Base-by-base conservation (phyloP, 2,797 vertebrate genomes). In the Vireo griseus region DNA sequence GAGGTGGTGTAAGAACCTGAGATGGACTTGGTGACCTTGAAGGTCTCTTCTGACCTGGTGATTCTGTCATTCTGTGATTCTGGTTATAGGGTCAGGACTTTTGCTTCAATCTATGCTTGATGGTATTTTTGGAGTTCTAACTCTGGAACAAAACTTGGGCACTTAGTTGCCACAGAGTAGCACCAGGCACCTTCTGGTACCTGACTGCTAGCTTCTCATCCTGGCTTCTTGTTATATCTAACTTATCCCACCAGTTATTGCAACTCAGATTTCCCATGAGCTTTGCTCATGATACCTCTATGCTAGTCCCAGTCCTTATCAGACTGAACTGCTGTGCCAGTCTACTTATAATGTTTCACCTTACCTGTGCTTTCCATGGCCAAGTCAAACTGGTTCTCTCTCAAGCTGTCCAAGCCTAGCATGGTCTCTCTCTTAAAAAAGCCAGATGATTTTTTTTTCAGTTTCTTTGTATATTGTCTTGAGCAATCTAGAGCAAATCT, bases 21-120 rank as follows among this genome's bases (percentile, higher is more conserved):
- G 14, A 24, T 55, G 21, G 54, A 33, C 21, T 33, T 6, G 0
- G 9, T 33, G n/a, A 16, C 22, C 21, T 33, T 24, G n/a, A 24
- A 33, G 14, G 21, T 24, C n/a, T 24, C 54, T 24, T 55, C n/a
- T 21, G 16, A 33, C 14, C 14, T 24, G n/a, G 21, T 16, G 14
- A 55, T 54, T 54, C 31, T 54, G 26, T 50, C 8, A 28, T 19
- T 18, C 48, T 50, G 51, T 54, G 12, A 54, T 54, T 84, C 62
- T 69, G 57, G 4, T 5, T 74, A 40, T 8, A 0, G 1, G 5
- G 18, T 8, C 31, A 72, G 20, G 29, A n/a, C 48, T 45, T 62
- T 45, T 22, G 5, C 22, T 80, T 90, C 1, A 0, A 1, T 51
- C 14, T 44, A 4, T 40, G 14, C 8, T 73, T 73, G 10, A 3